Percentiles rank a stretch among this genome's conserved stretches.
These are phyloP conservation scores for Ancistrus triradiatus DNA, from an alignment of 2,113 vertebrate species.

Conservation along the genomic window DNA sequence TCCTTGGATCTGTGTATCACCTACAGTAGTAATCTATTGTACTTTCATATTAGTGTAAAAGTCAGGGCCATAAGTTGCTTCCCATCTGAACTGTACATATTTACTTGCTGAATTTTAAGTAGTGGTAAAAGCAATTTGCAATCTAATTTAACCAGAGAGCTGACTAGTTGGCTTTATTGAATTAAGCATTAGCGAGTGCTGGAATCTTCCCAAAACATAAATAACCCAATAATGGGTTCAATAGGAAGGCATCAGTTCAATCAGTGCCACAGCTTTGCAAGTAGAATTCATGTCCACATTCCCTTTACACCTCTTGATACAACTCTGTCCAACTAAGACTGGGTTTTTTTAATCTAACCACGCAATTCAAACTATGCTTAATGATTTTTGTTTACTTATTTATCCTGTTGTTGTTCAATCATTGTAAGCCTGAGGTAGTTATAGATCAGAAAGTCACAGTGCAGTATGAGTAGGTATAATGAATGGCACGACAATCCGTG, in stretches of 20 bases:
- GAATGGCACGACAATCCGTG: neutral
- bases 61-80: too few relatives aligned
- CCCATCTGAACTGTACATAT: too few relatives aligned
- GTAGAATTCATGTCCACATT: neutral
- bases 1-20: too few relatives aligned
- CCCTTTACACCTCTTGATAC: neutral
- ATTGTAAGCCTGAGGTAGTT: neutral
- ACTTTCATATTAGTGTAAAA: too few relatives aligned
- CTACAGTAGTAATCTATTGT: too few relatives aligned
- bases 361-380: neutral
- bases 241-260: neutral
- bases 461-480: neutral
- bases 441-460: neutral
- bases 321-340: too few relatives aligned
- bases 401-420: neutral
- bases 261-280: neutral
- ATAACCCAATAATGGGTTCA: neutral
- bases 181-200: neutral
- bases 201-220: neutral
- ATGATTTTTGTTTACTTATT: slow-evolving; percentile 18
- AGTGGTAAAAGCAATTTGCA: neutral
- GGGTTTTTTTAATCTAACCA: slow-evolving; percentile 11
- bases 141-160: neutral
- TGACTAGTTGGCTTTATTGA: neutral
- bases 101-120: too few relatives aligned